Percentiles rank a stretch among this genome's conserved stretches.
These are phyloP conservation scores for Bilobella aurantiaca DNA, from an alignment of 1,140 invertebrate genomes.

Conservation along the genomic window DNA sequence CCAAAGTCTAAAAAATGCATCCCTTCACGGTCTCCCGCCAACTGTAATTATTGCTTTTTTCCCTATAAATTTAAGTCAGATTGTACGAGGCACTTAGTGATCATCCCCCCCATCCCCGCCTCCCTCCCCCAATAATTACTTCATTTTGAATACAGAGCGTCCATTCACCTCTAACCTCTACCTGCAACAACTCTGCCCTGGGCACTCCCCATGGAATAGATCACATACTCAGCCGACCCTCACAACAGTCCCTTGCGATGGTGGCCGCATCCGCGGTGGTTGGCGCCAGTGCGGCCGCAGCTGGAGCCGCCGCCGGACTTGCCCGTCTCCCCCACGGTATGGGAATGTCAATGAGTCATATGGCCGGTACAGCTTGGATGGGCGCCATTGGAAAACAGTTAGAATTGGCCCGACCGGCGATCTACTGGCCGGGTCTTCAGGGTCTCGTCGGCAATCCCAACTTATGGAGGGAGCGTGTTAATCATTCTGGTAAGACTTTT, in stretches of 20 bases:
- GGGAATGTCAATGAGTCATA: slow-evolving; percentile 47
- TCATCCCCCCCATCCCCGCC: too few species aligned
- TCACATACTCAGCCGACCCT: slow-evolving; percentile 82
- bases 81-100: too few species aligned
- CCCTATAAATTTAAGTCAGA: too few species aligned
- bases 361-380: slow-evolving; percentile 53
- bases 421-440: slow-evolving; percentile 88
- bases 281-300: slow-evolving; percentile 39
- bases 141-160: slow-evolving; percentile 29
- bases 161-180: slow-evolving; percentile 39
- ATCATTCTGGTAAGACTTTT: slow-evolving; percentile 68
- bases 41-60: slow-evolving; percentile 14
- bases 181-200: slow-evolving; percentile 45
- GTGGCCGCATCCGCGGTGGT: too few species aligned
- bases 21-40: slow-evolving; percentile 23
- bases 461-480: slow-evolving; percentile 74
- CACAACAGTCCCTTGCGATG: too few species aligned
- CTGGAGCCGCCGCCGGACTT: slow-evolving; percentile 41
- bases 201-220: slow-evolving; percentile 94
- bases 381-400: slow-evolving; percentile 41
- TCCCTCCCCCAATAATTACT: too few species aligned
- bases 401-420: slow-evolving; percentile 60
- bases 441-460: slow-evolving; percentile 79
- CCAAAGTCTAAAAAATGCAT: slow-evolving; percentile 31
- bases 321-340: slow-evolving; percentile 44